Percentiles rank a stretch among this genome's conserved stretches.
These are phyloP conservation scores for Grallaria varia DNA, from an alignment of 2,113 vertebrate species.

Conservation along the genomic window DNA sequence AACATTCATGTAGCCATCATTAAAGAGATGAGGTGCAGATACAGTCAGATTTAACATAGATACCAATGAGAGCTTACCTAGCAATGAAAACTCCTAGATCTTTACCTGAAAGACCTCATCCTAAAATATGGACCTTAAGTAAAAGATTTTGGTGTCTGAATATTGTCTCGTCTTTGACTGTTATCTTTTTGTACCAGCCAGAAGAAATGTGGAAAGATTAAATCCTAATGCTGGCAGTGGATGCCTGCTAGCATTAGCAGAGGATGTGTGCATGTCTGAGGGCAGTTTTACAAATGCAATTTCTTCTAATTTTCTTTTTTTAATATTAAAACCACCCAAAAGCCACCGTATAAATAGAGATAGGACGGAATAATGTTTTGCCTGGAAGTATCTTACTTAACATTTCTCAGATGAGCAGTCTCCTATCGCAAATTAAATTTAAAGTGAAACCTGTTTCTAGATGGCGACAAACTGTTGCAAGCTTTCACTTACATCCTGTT, in stretches of 20 bases:
- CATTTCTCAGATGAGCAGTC: constrained; percentile 45
- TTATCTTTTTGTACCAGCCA: not conserved
- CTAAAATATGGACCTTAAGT: not conserved
- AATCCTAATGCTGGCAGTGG: not conserved
- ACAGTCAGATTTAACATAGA: not conserved
- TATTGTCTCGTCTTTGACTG: not conserved
- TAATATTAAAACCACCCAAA: constrained; percentile 18
- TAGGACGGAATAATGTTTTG: not conserved
- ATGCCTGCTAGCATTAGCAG: not conserved
- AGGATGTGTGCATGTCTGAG: constrained; percentile 18
- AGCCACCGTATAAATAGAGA: not conserved
- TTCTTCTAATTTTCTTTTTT: not conserved
- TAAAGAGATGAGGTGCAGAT: not conserved
- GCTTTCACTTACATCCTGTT: not conserved
- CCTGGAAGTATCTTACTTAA: not conserved
- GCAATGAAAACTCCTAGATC: not conserved
- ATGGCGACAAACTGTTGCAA: constrained; percentile 20
- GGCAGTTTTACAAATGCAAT: not conserved
- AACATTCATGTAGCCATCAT: not conserved
- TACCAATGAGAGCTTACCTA: not conserved
- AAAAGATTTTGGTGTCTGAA: not conserved
- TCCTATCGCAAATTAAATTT: constrained; percentile 11
- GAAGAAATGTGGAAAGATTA: not conserved
- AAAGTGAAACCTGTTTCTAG: constrained; percentile 27
- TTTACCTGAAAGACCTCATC: not conserved